These are phyloP conservation scores for Percopsis omiscomaycus DNA, from an alignment of 2,797 vertebrate species.

Conservation along the genomic window DNA sequence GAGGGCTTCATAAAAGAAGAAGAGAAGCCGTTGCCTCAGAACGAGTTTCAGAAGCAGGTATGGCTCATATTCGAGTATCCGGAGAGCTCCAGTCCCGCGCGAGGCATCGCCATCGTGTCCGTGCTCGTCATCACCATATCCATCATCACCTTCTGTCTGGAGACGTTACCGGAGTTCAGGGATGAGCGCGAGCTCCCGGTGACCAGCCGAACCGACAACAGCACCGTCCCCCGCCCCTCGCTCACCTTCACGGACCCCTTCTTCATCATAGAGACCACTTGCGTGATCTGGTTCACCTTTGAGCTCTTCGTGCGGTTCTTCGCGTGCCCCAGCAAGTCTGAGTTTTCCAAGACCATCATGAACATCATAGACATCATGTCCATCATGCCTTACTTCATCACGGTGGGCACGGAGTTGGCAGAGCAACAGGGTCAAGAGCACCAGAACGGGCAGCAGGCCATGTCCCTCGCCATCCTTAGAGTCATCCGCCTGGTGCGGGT, in stretches of 20 bases:
- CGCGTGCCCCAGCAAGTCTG: conserved; percentile 89
- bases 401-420: conserved; percentile 91
- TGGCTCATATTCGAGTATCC: conserved; percentile 98
- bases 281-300: conserved; percentile 97
- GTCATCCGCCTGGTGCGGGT: conserved; percentile 94
- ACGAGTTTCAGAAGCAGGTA: conserved; percentile 95
- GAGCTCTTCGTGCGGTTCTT: conserved; percentile 93
- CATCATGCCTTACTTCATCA: conserved; percentile 97
- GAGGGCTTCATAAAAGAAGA: conserved; percentile 94
- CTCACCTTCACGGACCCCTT: conserved; percentile 89
- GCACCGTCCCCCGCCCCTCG: conserved; percentile 73
- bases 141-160: conserved; percentile 96
- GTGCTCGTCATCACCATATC: conserved; percentile 96
- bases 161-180: conserved; percentile 93
- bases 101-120: conserved; percentile 93
- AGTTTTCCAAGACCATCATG: conserved; percentile 90
- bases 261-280: conserved; percentile 96
- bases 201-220: conserved; percentile 70
- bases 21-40: conserved; percentile 87
- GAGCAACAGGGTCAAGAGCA: conserved; percentile 83
- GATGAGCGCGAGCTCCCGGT: conserved; percentile 87
- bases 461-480: conserved; percentile 94
- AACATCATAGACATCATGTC: conserved; percentile 94
- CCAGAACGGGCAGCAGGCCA: conserved; percentile 92
- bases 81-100: conserved; percentile 89